Base-by-base conservation (phyloP, 2,113 vertebrate species). In the Ailurus styani region DNA sequence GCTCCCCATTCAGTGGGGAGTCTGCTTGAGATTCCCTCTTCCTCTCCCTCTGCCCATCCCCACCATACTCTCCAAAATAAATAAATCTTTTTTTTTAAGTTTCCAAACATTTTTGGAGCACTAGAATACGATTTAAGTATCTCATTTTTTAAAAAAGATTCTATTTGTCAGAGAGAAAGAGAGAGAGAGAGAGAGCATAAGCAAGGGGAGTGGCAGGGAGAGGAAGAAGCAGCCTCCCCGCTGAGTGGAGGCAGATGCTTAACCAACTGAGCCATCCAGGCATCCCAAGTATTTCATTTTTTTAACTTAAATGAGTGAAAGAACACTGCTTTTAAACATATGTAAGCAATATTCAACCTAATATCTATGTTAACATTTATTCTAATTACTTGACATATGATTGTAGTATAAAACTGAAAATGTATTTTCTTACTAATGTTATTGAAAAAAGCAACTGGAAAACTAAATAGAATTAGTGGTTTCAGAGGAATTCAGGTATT, bases 251-350 rank as follows among this genome's bases (percentile, higher is more conserved):
- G 62, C 62, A 64, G 29, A 64, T 7, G 2, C 29, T 31, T 64
- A 64, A 64, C 5, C 2, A 2, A 34, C 14, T 34, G 62, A 64
- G 31, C 62, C 13, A 64, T 17, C 29, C 29, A 64, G 29, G 31
- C 0, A 3, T 64, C 62, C 6, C 29, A 64, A 87, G 47, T 54
- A 27, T 68, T 68, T 68, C 64, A 68, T 68, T 68, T 78, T 90
- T 73, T 85, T 50, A 50, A 96, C 20, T 92, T 87, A 93, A 87
- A 81, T 95, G 64, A 81, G 52, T 78, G 89, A 96, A 98, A 98
- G 52, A 96, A 52, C 79, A 83, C 54, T 86, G 55, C 73, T 93
- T 89, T 95, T 72, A 11, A 87, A 96, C 82, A 45, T 37, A 52
- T 17, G 12, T 72, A 73, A 52, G 14, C n/a, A 91, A 83, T 86